Conservation (phyloP, 1,140 invertebrate species). For the Cotesia vestalis region DNA sequence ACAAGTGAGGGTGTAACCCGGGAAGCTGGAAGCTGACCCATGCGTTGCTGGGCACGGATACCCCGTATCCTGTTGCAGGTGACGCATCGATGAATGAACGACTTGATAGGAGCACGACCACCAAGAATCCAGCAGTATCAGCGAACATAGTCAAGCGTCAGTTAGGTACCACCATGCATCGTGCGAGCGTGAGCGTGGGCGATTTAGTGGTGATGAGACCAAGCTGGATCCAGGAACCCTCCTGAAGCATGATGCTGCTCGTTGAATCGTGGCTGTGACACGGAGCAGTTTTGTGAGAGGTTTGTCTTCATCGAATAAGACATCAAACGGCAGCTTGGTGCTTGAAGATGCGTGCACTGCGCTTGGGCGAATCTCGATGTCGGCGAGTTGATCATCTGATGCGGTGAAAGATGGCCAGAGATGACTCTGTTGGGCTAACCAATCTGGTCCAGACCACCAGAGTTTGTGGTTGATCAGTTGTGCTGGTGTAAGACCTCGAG, state of each 20-base stretch:
- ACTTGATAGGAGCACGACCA: conserved; percentile 39
- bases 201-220: conserved; percentile 7
- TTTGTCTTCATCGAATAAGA: no score
- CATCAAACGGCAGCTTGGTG: no score
- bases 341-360: no score
- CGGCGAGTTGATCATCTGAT: no score
- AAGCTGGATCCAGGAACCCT: no score
- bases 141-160: conserved; percentile 3
- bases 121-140: conserved; percentile 43
- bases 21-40: conserved; percentile 47
- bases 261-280: no score
- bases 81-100: conserved; percentile 38
- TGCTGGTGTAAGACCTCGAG: neutral
- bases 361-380: no score
- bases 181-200: conserved; percentile 39
- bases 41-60: conserved; percentile 41
- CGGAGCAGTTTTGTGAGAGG: no score
- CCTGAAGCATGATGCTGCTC: no score
- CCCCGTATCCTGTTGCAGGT: conserved; percentile 23
- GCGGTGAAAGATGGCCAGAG: no score
- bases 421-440: no score
- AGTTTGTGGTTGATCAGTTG: conserved; percentile 29
- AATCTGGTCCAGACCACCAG: no score
- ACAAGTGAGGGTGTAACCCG: conserved; percentile 32
- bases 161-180: conserved; percentile 45